Evolutionary conservation across 2,113 vertebrate species (phyloP).

Genomic region (Scomber scombrus): DNA sequence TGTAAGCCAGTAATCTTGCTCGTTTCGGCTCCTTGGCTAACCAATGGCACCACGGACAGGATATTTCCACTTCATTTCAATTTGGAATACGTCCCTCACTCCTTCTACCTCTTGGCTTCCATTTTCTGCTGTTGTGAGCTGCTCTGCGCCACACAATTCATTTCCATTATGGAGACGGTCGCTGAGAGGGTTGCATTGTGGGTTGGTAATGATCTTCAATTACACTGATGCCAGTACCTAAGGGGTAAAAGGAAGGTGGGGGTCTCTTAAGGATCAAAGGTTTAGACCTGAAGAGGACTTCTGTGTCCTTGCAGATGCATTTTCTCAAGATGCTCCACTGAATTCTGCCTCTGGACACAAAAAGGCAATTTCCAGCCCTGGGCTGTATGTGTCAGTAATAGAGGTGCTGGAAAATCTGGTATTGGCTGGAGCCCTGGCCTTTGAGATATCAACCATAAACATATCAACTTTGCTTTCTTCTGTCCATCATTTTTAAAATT

Average conservation of each 20-base stretch:
- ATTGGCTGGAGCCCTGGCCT: slow-evolving; percentile 54
- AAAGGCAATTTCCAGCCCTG: slow-evolving; percentile 78
- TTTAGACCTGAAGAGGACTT: slow-evolving; percentile 83
- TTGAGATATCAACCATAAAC: slow-evolving; percentile 68
- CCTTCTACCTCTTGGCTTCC: slow-evolving; percentile 77
- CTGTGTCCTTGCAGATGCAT: slow-evolving; percentile 79
- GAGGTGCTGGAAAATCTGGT: slow-evolving; percentile 59
- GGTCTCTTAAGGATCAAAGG: slow-evolving; percentile 86
- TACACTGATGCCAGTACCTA: slow-evolving; percentile 83
- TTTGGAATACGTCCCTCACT: slow-evolving; percentile 81
- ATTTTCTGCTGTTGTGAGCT: slow-evolving; percentile 77
- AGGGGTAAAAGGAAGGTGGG: slow-evolving; percentile 76
- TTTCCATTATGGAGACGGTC: slow-evolving; percentile 84
- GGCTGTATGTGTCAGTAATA: slow-evolving; percentile 60
- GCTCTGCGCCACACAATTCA: slow-evolving; percentile 79
- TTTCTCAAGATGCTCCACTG: slow-evolving; percentile 78
- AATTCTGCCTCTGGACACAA: slow-evolving; percentile 78
- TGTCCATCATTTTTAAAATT: neutral
- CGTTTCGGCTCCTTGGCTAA: slow-evolving; percentile 80
- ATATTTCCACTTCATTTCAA: slow-evolving; percentile 86
- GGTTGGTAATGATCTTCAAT: slow-evolving; percentile 87
- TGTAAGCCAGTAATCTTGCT: slow-evolving; percentile 85
- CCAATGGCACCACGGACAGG: slow-evolving; percentile 81
- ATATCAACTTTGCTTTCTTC: slow-evolving; percentile 42
- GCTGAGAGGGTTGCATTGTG: slow-evolving; percentile 86